Evolutionary conservation across 2,113 vertebrate genomes (phyloP).

Genomic region (Macquaria australasica): DNA sequence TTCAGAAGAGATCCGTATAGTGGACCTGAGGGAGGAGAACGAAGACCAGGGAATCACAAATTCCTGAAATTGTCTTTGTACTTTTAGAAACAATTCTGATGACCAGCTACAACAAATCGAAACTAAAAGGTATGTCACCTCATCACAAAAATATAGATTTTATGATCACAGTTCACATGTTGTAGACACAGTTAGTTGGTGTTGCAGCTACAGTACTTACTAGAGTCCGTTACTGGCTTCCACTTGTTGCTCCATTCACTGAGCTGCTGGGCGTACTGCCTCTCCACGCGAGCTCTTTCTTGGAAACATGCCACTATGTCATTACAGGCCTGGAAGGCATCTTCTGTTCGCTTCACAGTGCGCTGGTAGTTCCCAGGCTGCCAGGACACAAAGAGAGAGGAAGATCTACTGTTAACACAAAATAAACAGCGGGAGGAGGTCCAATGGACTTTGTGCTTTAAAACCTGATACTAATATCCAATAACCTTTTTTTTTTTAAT

Average conservation of each 20-base stretch:
- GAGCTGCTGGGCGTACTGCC: slow-evolving; percentile 88
- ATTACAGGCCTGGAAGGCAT: slow-evolving; percentile 87
- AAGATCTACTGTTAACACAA: slow-evolving; percentile 3
- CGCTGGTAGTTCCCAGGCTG: slow-evolving; percentile 88
- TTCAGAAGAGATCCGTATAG: slow-evolving; percentile 86
- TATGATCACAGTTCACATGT: not conserved
- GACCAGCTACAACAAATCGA: not conserved
- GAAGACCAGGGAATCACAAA: not conserved
- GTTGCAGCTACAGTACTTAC: slow-evolving; percentile 76
- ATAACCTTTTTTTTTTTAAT: no score
- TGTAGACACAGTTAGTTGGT: not conserved
- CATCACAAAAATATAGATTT: not conserved
- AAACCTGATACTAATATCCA: not conserved
- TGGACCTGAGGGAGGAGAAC: slow-evolving; percentile 77
- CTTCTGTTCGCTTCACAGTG: slow-evolving; percentile 86
- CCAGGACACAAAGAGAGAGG: slow-evolving; percentile 45
- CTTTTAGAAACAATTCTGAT: not conserved
- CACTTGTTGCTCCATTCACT: slow-evolving; percentile 89
- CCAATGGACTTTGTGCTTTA: not conserved
- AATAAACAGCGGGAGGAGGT: slow-evolving; percentile 3
- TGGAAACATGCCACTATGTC: slow-evolving; percentile 88
- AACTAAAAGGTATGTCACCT: not conserved
- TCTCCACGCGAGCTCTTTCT: slow-evolving; percentile 87
- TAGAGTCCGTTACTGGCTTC: slow-evolving; percentile 88
- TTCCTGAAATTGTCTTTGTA: not conserved